Percentiles rank a stretch among this genome's conserved stretches.
phyloP scores from a whole-genome alignment of 2,113 vertebrate genomes.

The Scopus umbretta region DNA sequence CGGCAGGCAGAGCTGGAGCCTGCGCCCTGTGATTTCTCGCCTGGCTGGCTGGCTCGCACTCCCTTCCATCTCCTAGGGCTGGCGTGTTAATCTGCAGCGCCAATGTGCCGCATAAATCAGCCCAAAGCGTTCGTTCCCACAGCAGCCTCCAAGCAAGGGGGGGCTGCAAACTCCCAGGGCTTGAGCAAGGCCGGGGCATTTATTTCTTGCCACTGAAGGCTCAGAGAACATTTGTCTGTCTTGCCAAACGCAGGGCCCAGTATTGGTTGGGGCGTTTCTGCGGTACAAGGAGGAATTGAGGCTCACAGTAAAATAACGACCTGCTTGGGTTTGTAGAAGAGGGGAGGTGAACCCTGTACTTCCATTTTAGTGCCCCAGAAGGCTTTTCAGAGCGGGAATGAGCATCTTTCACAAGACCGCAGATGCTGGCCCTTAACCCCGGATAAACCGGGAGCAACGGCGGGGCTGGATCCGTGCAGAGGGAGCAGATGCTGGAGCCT shows the following conservation, averaged over 20 bases:
- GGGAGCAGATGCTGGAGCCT: neutral
- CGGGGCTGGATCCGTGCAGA: accelerated
- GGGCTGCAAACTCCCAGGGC: neutral
- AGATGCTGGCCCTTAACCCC: neutral
- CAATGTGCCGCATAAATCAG: neutral
- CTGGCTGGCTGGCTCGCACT: accelerated
- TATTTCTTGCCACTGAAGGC: neutral
- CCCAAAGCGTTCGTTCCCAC: neutral
- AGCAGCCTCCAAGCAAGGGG: neutral
- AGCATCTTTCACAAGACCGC: neutral
- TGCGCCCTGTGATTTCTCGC: neutral
- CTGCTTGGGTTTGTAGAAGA: neutral
- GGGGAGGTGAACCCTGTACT: neutral
- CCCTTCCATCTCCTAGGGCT: neutral
- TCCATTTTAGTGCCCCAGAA: neutral
- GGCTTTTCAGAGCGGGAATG: accelerated
- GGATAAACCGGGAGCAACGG: neutral
- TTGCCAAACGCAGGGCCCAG: neutral
- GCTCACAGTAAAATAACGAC: accelerated
- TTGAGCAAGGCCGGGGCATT: neutral
- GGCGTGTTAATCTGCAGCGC: neutral
- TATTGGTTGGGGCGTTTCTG: neutral
- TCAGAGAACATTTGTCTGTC: neutral
- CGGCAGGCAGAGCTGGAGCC: neutral
- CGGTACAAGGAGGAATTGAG: neutral